Evolutionary conservation across 2,888 invertebrate species (phyloP), one percentile per base, ranked within the genome.

Genomic region (Drosophila robusta): DNA sequence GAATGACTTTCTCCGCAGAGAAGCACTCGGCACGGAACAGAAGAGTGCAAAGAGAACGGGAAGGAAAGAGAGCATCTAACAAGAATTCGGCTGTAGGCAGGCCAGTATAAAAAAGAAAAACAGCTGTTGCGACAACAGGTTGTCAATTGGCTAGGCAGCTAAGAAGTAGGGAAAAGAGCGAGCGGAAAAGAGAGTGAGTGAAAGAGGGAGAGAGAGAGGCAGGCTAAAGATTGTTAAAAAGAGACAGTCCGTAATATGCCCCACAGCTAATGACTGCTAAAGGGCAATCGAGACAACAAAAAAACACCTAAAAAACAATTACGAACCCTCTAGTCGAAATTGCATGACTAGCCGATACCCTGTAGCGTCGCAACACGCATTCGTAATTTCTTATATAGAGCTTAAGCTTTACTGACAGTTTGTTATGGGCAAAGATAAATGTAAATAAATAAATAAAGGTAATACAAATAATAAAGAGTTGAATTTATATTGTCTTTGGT

Each of bases 1-100:
- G 76, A 75, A 86, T 83, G 83, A 84, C 85, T 85, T 75, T 82
- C 86, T 82, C 86, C 75, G 46, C 39, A 42, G 41, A 58, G 45
- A 55, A 58, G 51, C 58, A 60, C 42, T 46, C 47, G 26, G 41
- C 29, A 62, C 34, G 55, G 50, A 39, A 63, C 67, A 55, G 32
- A 70, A 75, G 45, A 47, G n/a, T 16, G 11, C 8, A 56, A 55
- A 68, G 63, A 16, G 47, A 29, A 50, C n/a, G 12, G 7, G 41
- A 24, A 57, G 51, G 7, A 44, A 18, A 57, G 44, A 61, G 45
- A 36, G 38, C 29, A 36, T 34, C 45, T 32, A 50, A 18, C 36
- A 44, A 66, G 49, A 78, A 79, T 66, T 78, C 22, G 71, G 50
- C 47, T 65, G 34, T 39, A 50, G 47, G 18, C 32, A 49, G 67